These are phyloP conservation scores for Macroglossus sobrinus DNA, from an alignment of 2,113 vertebrate species.

Conservation along the genomic window DNA sequence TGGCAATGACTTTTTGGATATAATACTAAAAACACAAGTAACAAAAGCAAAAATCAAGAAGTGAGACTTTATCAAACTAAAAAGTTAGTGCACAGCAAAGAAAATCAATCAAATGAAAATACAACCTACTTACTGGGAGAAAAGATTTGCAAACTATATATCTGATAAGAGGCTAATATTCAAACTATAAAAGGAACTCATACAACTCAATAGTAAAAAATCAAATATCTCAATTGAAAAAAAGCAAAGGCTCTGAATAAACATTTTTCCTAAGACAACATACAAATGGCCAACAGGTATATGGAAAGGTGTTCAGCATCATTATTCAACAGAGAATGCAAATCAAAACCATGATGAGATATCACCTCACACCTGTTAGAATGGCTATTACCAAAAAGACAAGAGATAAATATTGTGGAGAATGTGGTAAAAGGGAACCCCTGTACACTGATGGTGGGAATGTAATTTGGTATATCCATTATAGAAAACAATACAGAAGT, in stretches of 20 bases:
- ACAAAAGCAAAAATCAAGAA: not conserved
- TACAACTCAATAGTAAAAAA: not conserved
- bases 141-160: not conserved
- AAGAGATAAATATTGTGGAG: not conserved
- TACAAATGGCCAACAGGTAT: not conserved
- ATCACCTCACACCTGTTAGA: not conserved
- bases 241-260: not conserved
- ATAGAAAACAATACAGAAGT: not conserved
- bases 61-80: not conserved
- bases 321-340: not conserved
- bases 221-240: not conserved
- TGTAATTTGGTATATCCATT: not conserved
- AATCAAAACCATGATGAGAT: not conserved
- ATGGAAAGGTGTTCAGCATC: not conserved
- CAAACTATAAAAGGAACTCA: not conserved
- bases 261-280: not conserved
- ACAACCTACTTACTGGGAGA: not conserved
- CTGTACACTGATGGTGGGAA: not conserved
- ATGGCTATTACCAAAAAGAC: not conserved
- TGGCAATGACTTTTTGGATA: not conserved
- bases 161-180: not conserved
- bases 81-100: not conserved
- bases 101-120: not conserved
- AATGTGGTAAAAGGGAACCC: not conserved
- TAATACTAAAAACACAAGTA: not conserved